Evolutionary conservation across 2,888 invertebrate species (phyloP).

Genomic region (Eueremaeus valkanovi): DNA sequence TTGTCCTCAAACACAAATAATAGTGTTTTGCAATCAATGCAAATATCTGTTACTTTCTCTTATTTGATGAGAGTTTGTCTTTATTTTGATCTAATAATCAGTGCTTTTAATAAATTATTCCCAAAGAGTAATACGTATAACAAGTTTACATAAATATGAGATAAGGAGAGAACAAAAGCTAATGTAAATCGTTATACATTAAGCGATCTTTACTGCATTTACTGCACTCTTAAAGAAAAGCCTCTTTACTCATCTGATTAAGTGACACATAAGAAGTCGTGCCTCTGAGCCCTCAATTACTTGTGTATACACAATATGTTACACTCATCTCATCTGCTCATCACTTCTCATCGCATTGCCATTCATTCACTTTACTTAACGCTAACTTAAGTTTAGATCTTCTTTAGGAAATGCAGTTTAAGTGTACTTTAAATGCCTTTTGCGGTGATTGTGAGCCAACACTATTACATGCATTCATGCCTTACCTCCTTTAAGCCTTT

Average conservation of each 20-base stretch:
- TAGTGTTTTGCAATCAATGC: conserved; percentile 1
- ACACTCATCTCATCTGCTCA: not conserved
- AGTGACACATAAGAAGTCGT: conserved; percentile 28
- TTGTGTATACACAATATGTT: conserved; percentile 30
- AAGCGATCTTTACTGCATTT: no score
- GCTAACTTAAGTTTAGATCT: conserved; percentile 22
- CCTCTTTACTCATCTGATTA: conserved; percentile 27
- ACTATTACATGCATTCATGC: conserved; percentile 28
- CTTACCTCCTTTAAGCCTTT: conserved; percentile 27
- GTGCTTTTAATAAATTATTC: conserved; percentile 32
- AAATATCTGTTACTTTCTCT: conserved; percentile 32
- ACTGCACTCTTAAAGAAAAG: conserved; percentile 33
- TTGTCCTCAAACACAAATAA: conserved; percentile 21
- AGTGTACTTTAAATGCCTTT: conserved; percentile 32
- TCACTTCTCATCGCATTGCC: not conserved
- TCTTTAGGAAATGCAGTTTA: conserved; percentile 27
- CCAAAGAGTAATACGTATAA: not conserved
- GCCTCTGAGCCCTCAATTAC: conserved; percentile 27
- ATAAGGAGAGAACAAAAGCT: not conserved
- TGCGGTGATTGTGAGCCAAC: conserved; percentile 35
- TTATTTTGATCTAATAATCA: conserved; percentile 30
- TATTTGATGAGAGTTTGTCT: conserved; percentile 23
- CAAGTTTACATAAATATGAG: not conserved
- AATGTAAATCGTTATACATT: no score
- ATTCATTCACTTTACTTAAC: conserved; percentile 24